These are phyloP conservation scores for Boloria selene DNA, from an alignment of 2,888 invertebrate species.

Conservation along the genomic window DNA sequence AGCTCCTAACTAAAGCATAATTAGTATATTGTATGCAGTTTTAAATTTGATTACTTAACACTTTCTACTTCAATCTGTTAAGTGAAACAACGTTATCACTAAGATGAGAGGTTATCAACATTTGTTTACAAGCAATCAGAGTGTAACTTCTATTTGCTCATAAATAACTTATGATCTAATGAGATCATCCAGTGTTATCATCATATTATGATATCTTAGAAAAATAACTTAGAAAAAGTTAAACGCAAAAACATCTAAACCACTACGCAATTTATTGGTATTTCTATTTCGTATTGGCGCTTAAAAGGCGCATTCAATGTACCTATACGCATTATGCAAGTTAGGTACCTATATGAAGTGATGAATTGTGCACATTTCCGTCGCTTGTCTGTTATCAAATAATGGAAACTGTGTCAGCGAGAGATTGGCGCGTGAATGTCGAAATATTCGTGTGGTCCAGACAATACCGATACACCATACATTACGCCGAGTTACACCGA, in stretches of 20 bases:
- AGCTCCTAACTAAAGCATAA: too few relatives aligned
- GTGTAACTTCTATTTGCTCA: not conserved
- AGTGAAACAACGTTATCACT: not conserved
- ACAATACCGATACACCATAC: not conserved
- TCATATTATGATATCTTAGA: not conserved
- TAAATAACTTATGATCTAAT: conserved; percentile 6
- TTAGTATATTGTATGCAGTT: not conserved
- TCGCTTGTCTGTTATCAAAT: conserved; percentile 28
- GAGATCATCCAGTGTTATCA: conserved; percentile 17
- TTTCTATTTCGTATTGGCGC: too few relatives aligned
- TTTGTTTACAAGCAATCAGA: conserved; percentile 15
- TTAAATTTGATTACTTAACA: not conserved
- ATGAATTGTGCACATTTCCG: conserved; percentile 24
- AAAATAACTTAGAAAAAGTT: too few relatives aligned
- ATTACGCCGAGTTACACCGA: conserved; percentile 15
- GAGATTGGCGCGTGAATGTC: conserved; percentile 31
- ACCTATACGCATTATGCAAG: not conserved
- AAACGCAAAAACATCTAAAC: too few relatives aligned
- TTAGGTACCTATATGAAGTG: not conserved
- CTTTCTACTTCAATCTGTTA: not conserved
- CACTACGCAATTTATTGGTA: too few relatives aligned
- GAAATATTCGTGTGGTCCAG: conserved; percentile 18
- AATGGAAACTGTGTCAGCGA: conserved; percentile 37
- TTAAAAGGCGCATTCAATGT: too few relatives aligned
- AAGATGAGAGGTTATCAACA: conserved; percentile 17